These are phyloP conservation scores for Machaerirhynchus nigripectus DNA, from an alignment of 2,113 vertebrate species.

Conservation along the genomic window DNA sequence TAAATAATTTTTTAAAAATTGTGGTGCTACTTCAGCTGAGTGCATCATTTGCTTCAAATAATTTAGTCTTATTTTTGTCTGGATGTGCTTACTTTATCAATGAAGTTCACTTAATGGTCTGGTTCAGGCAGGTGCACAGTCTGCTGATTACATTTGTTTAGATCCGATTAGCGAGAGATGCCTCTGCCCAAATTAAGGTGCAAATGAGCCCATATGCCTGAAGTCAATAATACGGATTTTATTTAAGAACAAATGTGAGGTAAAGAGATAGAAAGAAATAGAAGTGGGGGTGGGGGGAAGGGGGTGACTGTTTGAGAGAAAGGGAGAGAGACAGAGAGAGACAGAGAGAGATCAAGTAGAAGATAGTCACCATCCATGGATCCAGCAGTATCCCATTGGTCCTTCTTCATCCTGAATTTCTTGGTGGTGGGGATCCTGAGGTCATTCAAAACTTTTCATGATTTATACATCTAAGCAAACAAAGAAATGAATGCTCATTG, in stretches of 20 bases:
- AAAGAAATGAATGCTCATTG: background rate
- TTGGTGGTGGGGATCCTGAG: background rate
- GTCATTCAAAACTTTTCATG: background rate
- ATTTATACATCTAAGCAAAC: background rate
- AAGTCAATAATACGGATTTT: background rate
- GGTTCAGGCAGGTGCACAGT: background rate
- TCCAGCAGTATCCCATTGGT: background rate
- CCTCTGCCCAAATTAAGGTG: background rate
- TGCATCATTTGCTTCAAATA: background rate
- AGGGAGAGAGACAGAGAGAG: too few species aligned
- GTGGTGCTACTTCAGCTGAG: background rate
- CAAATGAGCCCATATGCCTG: background rate
- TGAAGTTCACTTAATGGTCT: background rate
- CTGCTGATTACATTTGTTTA: background rate
- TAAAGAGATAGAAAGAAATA: background rate
- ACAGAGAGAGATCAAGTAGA: background rate
- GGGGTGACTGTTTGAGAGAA: too few species aligned
- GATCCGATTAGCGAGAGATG: background rate
- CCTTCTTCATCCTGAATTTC: background rate
- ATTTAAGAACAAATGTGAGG: background rate
- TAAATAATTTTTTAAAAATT: background rate
- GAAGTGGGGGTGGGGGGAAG: accelerated
- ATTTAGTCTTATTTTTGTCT: background rate
- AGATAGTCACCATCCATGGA: background rate
- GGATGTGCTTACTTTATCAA: background rate